Percentiles rank a stretch among this genome's conserved stretches.
Evolutionary conservation across 2,113 vertebrate species (phyloP).

Genomic region (Myotis yumanensis): DNA sequence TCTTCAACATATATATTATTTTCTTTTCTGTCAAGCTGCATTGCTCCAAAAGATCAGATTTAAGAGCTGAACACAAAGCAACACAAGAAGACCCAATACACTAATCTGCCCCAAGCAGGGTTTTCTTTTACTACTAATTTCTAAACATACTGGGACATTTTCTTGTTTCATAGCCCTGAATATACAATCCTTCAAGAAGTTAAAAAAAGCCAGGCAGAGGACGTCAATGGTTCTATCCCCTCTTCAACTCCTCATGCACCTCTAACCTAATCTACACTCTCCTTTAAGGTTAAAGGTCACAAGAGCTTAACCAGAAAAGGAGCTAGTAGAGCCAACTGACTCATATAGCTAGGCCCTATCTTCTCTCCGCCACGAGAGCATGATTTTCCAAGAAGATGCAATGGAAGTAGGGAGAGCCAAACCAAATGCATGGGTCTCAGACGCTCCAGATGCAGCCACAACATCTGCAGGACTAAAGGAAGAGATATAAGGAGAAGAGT

Average conservation of each 20-base stretch:
- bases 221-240: background rate
- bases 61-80: slow-evolving; percentile 37
- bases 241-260: background rate
- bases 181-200: slow-evolving; percentile 28
- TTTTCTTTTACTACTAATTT: slow-evolving; percentile 6
- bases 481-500: slow-evolving; percentile 8
- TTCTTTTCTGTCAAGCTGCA: background rate
- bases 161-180: slow-evolving; percentile 14
- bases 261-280: slow-evolving; percentile 27
- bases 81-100: slow-evolving; percentile 15
- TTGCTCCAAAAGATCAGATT: slow-evolving; percentile 30
- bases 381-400: slow-evolving; percentile 54
- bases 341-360: background rate
- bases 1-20: background rate
- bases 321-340: background rate
- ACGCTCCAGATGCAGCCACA: slow-evolving; percentile 34
- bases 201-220: background rate
- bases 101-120: background rate
- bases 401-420: background rate
- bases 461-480: slow-evolving; percentile 34
- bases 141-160: background rate
- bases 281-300: background rate
- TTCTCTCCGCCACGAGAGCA: slow-evolving; percentile 42
- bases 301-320: slow-evolving; percentile 19
- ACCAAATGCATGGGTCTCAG: slow-evolving; percentile 21